phyloP scores from a whole-genome alignment of 2,888 invertebrate genomes.

The Sthenelais limicola region DNA sequence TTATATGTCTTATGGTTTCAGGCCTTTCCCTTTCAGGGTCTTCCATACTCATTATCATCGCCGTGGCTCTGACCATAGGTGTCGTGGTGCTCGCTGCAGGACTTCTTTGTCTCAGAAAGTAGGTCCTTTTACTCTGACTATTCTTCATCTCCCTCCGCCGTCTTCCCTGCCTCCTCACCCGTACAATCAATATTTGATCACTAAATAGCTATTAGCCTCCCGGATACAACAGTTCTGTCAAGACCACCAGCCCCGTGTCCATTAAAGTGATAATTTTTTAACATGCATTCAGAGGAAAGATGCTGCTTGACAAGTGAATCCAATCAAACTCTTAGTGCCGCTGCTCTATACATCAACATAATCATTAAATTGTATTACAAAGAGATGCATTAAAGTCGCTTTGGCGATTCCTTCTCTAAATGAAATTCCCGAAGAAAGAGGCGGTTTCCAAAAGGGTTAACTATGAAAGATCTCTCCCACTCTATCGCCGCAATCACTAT shows the following conservation, averaged over 20 bases:
- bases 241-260: background rate
- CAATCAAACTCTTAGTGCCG: too few relatives aligned
- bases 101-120: conserved; percentile 38
- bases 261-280: conserved; percentile 15
- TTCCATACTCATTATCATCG: conserved; percentile 41
- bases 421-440: too few relatives aligned
- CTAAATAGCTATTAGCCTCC: conserved; percentile 34
- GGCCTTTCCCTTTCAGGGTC: conserved; percentile 42
- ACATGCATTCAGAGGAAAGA: conserved; percentile 26
- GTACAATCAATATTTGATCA: conserved; percentile 34
- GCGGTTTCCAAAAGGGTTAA: too few relatives aligned
- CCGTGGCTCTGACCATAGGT: conserved; percentile 42
- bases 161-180: too few relatives aligned
- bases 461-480: too few relatives aligned
- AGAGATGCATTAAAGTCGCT: too few relatives aligned
- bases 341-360: too few relatives aligned
- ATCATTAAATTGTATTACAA: too few relatives aligned
- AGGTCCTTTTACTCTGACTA: conserved; percentile 5
- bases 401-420: too few relatives aligned
- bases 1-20: conserved; percentile 38
- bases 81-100: conserved; percentile 33
- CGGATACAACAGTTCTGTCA: background rate
- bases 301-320: too few relatives aligned
- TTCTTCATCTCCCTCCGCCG: too few relatives aligned
- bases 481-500: too few relatives aligned